Percentiles rank a stretch among this genome's conserved stretches.
Evolutionary conservation across 1,140 invertebrate species (phyloP).

Genomic region (Fopius arisanus): DNA sequence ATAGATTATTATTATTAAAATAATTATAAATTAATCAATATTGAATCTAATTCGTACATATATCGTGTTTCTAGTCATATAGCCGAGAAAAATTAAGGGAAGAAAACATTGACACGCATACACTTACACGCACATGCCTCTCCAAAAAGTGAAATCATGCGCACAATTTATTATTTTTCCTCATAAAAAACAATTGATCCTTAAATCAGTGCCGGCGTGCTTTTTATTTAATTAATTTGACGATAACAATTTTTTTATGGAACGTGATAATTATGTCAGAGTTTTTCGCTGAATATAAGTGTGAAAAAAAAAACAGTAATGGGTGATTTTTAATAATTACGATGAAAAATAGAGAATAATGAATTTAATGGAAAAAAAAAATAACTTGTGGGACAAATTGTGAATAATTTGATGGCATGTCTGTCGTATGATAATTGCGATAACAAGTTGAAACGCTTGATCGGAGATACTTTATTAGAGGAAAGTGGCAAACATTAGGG

Average conservation of each 20-base stretch:
- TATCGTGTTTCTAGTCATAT: conserved; percentile 59
- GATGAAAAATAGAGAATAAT: background rate
- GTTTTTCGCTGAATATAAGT: background rate
- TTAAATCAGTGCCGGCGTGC: background rate
- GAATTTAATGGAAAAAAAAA: background rate
- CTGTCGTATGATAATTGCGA: background rate
- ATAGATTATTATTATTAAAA: conserved; percentile 32
- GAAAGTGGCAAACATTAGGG: background rate
- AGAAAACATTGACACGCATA: conserved; percentile 20
- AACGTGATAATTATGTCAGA: conserved; percentile 9
- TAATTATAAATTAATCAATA: conserved; percentile 41
- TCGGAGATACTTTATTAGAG: background rate
- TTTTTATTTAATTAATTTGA: background rate
- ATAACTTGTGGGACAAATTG: background rate
- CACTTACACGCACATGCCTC: conserved; percentile 9
- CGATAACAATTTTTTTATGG: background rate
- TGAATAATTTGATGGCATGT: background rate
- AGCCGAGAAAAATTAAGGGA: conserved; percentile 35
- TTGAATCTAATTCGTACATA: conserved; percentile 53
- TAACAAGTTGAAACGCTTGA: background rate
- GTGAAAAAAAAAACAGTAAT: background rate
- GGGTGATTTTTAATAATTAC: conserved; percentile 7
- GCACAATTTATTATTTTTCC: background rate
- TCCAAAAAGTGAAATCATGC: conserved; percentile 11
- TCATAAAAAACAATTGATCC: background rate